These are phyloP conservation scores for Nebria ingens DNA, from an alignment of 1,140 invertebrate species.

Conservation along the genomic window DNA sequence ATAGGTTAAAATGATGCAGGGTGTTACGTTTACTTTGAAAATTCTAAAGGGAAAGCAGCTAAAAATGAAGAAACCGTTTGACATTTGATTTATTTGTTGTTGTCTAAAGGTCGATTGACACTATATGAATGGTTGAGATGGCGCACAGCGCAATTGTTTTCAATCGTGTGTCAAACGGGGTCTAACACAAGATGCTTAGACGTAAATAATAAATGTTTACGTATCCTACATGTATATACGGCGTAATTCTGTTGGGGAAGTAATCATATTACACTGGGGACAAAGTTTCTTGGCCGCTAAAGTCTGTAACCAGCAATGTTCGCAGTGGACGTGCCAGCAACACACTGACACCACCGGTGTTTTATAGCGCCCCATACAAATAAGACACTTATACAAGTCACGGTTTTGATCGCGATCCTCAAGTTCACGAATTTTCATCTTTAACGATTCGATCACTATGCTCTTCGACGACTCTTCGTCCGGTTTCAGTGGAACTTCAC, in stretches of 20 bases:
- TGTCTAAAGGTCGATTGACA: too few species aligned
- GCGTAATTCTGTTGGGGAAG: conserved; percentile 74
- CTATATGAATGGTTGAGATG: too few species aligned
- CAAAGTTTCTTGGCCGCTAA: conserved; percentile 85
- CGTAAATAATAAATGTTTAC: too few species aligned
- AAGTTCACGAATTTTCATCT: conserved; percentile 55
- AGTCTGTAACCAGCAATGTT: conserved; percentile 87
- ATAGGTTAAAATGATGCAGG: too few species aligned
- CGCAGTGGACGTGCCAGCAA: conserved; percentile 94
- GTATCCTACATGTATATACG: conserved; percentile 87
- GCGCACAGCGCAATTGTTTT: too few species aligned
- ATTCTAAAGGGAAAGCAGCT: too few species aligned
- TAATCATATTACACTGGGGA: conserved; percentile 91
- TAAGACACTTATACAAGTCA: conserved; percentile 66
- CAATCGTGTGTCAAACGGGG: too few species aligned
- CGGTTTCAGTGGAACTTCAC: conserved; percentile 39
- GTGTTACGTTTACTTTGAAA: too few species aligned
- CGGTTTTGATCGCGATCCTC: conserved; percentile 39
- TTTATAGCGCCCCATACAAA: conserved; percentile 76
- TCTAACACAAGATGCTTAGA: too few species aligned
- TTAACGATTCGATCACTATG: conserved; percentile 63
- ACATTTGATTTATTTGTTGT: too few species aligned
- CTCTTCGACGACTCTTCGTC: conserved; percentile 34
- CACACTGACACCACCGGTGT: conserved; percentile 89
- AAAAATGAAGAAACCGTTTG: too few species aligned